Percentiles rank a stretch among this genome's conserved stretches.
Evolutionary conservation across 30 jellyfish, hydroid and myxozoan species (phyloP).

Genomic region (Aurelia aurita): DNA sequence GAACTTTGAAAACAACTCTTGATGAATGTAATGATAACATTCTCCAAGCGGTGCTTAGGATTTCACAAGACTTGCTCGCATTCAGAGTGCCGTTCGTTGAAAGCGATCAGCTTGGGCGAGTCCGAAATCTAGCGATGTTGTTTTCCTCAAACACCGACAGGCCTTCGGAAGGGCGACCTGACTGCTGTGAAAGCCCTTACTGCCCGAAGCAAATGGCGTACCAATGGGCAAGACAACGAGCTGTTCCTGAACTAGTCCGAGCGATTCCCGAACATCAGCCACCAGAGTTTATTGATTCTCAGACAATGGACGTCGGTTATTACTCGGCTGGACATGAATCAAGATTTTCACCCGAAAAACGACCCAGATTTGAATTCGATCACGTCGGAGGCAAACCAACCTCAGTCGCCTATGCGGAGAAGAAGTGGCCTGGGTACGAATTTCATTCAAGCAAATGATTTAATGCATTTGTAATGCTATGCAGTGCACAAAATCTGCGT

Average conservation of each 20-base stretch:
- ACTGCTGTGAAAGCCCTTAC: slow-evolving; percentile 60
- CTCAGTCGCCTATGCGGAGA: not conserved
- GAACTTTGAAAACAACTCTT: slow-evolving; percentile 42
- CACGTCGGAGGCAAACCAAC: no score
- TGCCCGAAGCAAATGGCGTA: slow-evolving; percentile 73
- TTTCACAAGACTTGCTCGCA: slow-evolving; percentile 58
- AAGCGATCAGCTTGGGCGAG: slow-evolving; percentile 20
- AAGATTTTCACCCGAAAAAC: slow-evolving; percentile 38
- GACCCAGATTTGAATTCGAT: slow-evolving; percentile 25
- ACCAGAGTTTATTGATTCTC: slow-evolving; percentile 34
- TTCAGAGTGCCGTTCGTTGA: slow-evolving; percentile 49
- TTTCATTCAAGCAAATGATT: no score
- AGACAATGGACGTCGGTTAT: not conserved
- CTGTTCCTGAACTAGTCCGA: no score
- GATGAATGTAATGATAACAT: slow-evolving; percentile 65
- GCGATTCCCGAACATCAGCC: not conserved
- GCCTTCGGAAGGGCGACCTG: slow-evolving; percentile 50
- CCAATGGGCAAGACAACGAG: slow-evolving; percentile 59
- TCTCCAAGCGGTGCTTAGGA: slow-evolving; percentile 56
- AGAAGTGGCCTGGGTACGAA: no score
- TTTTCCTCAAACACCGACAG: slow-evolving; percentile 17
- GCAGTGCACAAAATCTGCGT: no score
- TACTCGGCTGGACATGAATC: not conserved
- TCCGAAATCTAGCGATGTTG: slow-evolving; percentile 41
- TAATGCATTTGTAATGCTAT: no score